Evolutionary conservation across 2,797 vertebrate species (phyloP).

Genomic region (Schizopygopsis pylzovi): DNA sequence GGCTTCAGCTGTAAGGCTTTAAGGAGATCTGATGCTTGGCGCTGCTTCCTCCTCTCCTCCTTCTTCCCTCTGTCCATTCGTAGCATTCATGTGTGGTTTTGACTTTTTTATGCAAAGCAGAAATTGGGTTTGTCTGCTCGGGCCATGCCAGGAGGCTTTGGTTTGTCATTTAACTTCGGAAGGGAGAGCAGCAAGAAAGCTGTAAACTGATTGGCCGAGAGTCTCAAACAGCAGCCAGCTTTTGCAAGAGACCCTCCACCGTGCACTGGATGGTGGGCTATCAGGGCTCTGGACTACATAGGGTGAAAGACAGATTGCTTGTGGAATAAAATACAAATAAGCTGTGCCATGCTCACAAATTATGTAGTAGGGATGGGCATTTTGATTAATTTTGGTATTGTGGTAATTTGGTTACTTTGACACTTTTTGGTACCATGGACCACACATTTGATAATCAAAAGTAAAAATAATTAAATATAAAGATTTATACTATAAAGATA

Average conservation of each 20-base stretch:
- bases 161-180: constrained; percentile 46
- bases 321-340: not conserved
- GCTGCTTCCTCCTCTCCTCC: constrained; percentile 43
- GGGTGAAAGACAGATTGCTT: constrained; percentile 3
- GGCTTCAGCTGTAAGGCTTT: constrained; percentile 57
- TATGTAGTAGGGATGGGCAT: not conserved
- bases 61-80: constrained; percentile 38
- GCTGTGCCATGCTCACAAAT: not conserved
- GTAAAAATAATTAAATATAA: not conserved
- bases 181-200: constrained; percentile 23
- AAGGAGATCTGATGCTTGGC: constrained; percentile 57
- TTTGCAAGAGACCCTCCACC: constrained; percentile 35
- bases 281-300: not conserved
- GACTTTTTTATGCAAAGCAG: constrained; percentile 54
- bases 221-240: constrained; percentile 33
- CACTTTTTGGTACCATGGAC: not conserved
- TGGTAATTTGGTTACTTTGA: not conserved
- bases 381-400: not conserved
- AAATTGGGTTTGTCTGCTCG: constrained; percentile 57
- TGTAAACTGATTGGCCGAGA: constrained; percentile 46
- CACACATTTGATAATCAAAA: not conserved
- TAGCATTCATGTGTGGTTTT: constrained; percentile 60
- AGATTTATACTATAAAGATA: not conserved
- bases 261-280: not conserved
- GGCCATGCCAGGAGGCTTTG: constrained; percentile 51